Conservation (phyloP, 2,113 vertebrate species). For the Ameiurus melas region DNA sequence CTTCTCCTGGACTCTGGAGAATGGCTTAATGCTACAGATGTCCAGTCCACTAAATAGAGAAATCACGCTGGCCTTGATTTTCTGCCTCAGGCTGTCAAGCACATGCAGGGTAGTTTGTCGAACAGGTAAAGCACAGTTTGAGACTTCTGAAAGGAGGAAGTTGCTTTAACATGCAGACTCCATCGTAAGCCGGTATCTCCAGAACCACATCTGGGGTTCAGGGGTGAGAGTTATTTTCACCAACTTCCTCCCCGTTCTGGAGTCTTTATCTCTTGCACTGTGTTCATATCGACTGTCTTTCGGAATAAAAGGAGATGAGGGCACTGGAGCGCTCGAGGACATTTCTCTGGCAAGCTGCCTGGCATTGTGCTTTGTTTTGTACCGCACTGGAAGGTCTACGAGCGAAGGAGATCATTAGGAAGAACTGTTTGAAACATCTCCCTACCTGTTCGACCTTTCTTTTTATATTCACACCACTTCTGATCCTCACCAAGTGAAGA, state of each 20-base stretch:
- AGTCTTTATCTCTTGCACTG: constrained; percentile 38
- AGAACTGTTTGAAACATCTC: constrained; percentile 10
- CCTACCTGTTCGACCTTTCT: constrained; percentile 38
- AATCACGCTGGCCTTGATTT: constrained; percentile 25
- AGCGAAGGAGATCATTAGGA: constrained; percentile 35
- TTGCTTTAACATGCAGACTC: constrained; percentile 13
- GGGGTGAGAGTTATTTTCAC: constrained; percentile 28
- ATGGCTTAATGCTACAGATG: constrained; percentile 31
- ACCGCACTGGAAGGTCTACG: constrained; percentile 13
- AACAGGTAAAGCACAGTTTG: constrained; percentile 21
- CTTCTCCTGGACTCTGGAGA: constrained; percentile 30
- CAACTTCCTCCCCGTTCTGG: background rate
- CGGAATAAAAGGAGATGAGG: constrained; percentile 57
- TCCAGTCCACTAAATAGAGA: constrained; percentile 27
- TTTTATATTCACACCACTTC: constrained; percentile 14
- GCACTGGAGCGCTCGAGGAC: constrained; percentile 73
- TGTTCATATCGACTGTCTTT: constrained; percentile 29
- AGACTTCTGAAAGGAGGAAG: constrained; percentile 15
- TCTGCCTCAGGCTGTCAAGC: constrained; percentile 25
- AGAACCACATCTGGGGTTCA: constrained; percentile 4
- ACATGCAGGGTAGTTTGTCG: background rate
- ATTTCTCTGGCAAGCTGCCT: constrained; percentile 76
- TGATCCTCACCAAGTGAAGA: background rate
- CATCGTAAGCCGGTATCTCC: background rate
- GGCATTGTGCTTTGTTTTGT: constrained; percentile 48